Percentiles rank a stretch among this genome's conserved stretches.
These are phyloP conservation scores for Abrostola triplasia DNA, from an alignment of 2,888 invertebrate genomes.

Conservation along the genomic window DNA sequence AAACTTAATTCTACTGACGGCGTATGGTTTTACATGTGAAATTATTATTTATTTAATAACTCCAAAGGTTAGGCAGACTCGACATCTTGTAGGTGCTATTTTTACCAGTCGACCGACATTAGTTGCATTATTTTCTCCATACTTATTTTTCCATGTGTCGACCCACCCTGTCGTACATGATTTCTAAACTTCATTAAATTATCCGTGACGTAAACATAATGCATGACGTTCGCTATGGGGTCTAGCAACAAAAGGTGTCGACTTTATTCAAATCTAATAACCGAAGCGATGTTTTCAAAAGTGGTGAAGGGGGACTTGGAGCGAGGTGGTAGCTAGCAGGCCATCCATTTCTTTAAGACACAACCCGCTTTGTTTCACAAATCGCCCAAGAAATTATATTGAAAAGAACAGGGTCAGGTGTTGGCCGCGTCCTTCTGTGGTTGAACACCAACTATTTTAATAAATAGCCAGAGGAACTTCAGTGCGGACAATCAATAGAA, in stretches of 20 bases:
- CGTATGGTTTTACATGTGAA: too few relatives aligned
- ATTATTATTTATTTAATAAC: too few relatives aligned
- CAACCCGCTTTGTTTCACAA: slow-evolving; percentile 87
- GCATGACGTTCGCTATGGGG: slow-evolving; percentile 38
- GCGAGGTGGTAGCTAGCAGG: slow-evolving; percentile 56
- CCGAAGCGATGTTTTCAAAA: slow-evolving; percentile 65
- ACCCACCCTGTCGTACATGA: background rate
- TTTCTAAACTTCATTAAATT: slow-evolving; percentile 39
- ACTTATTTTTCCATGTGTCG: background rate
- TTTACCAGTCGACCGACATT: too few relatives aligned
- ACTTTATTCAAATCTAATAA: slow-evolving; percentile 72
- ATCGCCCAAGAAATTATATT: slow-evolving; percentile 85
- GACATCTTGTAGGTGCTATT: too few relatives aligned
- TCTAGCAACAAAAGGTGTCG: slow-evolving; percentile 62
- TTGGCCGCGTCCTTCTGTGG: slow-evolving; percentile 54
- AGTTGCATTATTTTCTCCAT: too few relatives aligned
- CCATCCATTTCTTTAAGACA: slow-evolving; percentile 86
- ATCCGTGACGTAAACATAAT: slow-evolving; percentile 56
- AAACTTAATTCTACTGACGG: too few relatives aligned
- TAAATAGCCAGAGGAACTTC: slow-evolving; percentile 58
- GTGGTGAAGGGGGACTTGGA: slow-evolving; percentile 56
- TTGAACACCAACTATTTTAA: slow-evolving; percentile 63
- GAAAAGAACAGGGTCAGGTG: slow-evolving; percentile 63
- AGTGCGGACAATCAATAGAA: slow-evolving; percentile 57
- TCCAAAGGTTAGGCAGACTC: too few relatives aligned